Base-by-base conservation (phyloP, 1,140 invertebrate species). In the Diprion similis region DNA sequence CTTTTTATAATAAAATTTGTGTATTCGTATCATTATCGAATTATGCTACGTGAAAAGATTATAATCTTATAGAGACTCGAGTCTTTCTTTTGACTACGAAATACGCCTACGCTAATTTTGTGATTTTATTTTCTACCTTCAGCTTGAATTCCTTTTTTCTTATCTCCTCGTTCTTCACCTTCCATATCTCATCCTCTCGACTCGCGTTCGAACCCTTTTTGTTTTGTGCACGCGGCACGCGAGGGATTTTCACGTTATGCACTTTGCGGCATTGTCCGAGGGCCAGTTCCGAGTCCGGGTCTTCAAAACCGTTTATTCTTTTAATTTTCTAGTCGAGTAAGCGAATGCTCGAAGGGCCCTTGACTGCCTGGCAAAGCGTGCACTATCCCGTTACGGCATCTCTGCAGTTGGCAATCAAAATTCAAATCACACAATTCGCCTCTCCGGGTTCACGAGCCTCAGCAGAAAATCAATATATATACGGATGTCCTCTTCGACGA, bases 381-480 rank as follows among this genome's bases (percentile, higher is more conserved):
- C 85, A 88, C 87, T 88, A 88, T 88, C 87, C 87, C 85, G 85
- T 88, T 88, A 88, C 83, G 84, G 84, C 86, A 88, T 88, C 87
- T 88, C 84, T 80, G 79, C 78, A 76, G 78, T 74, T 79, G 81
- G 81, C 85, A 88, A 88, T 88, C 87, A 88, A 88, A 88, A 88
- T 88, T 88, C 87, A 88, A 88, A 88, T 88, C 86, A 87, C 86
- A 88, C 86, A 87, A 87, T 88, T 86, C 51, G 51, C 51, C 51
- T 59, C 24, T 37, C 51, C 51, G 51, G 4, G 51, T 59, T 81
- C 85, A 82, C 73, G 76, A 79, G 80, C 77, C 78, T 84, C 81
- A 83, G 84, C 85, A 84, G 85, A 88, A 88, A 88, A 88, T 88
- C 87, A 87, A 88, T 88, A 88, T 83, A 88, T 83, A 80, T 78